A percentile compares a stretch with the other conserved stretches of the same genome.
Evolutionary conservation across 2,888 invertebrate genomes (phyloP).

Genomic region (Drosophila quinaria): DNA sequence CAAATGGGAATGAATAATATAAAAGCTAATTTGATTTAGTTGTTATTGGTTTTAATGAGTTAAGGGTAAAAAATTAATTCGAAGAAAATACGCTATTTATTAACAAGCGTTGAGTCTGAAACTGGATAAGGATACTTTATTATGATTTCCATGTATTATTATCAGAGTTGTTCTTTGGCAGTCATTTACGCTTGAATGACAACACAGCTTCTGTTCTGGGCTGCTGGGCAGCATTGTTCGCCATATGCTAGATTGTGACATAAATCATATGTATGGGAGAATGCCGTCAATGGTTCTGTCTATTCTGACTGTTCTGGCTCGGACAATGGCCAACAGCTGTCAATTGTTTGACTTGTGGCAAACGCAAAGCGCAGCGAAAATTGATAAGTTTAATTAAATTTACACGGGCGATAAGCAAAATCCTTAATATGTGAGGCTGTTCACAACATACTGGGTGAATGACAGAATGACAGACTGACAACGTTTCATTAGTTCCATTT

Average conservation of each 20-base stretch:
- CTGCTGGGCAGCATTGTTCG: constrained; percentile 28
- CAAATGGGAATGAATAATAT: background rate
- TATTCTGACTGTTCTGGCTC: background rate
- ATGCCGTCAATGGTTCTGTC: constrained; percentile 11
- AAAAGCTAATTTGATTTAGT: background rate
- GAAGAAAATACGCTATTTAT: background rate
- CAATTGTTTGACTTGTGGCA: constrained; percentile 62
- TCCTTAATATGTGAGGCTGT: background rate
- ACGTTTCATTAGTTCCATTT: constrained; percentile 41
- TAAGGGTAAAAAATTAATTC: too few species aligned
- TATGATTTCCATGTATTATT: constrained; percentile 21
- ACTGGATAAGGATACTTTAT: constrained; percentile 11
- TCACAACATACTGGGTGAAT: background rate
- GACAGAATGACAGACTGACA: constrained; percentile 1
- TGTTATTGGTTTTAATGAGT: background rate
- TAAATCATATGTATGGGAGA: constrained; percentile 22
- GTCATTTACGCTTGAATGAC: constrained; percentile 33
- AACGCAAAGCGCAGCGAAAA: constrained; percentile 30
- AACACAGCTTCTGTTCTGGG: constrained; percentile 12
- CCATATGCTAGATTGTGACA: constrained; percentile 24
- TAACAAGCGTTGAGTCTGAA: background rate
- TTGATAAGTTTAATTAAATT: constrained; percentile 79
- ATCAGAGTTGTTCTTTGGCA: constrained; percentile 19
- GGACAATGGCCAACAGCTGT: constrained; percentile 56
- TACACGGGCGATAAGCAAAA: constrained; percentile 45